Conservation (phyloP, 2,113 vertebrate species). For the Antechinus flavipes region DNA sequence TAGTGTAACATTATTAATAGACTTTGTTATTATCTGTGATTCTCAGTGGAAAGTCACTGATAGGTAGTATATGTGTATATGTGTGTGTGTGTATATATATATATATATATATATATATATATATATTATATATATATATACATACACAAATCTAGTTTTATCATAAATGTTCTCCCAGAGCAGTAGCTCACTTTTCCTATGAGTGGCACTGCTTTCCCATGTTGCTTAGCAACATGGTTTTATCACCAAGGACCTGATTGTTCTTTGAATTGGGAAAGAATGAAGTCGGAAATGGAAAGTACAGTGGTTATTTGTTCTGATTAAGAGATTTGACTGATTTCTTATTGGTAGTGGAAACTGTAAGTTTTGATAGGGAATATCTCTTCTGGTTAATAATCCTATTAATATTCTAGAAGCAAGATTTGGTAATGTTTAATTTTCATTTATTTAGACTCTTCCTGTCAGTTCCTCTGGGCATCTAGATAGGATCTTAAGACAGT, state of each 20-base stretch:
- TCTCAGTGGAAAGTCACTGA: conserved; percentile 24
- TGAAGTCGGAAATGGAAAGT: conserved; percentile 53
- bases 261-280: conserved; percentile 50
- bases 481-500: neutral
- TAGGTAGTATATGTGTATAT: neutral
- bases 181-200: neutral
- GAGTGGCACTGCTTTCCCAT: conserved; percentile 24
- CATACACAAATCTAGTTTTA: conserved; percentile 43
- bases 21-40: conserved; percentile 44
- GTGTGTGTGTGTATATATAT: no score
- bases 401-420: conserved; percentile 16
- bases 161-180: conserved; percentile 49
- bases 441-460: neutral
- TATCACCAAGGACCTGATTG: conserved; percentile 10
- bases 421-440: neutral
- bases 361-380: neutral
- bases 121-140: no score
- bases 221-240: conserved; percentile 50
- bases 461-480: neutral
- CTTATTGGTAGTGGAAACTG: conserved; percentile 50
- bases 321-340: conserved; percentile 38
- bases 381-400: conserved; percentile 54
- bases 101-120: no score
- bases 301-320: conserved; percentile 37
- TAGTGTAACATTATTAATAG: conserved; percentile 30